Evolutionary conservation across 2,797 vertebrate species (phyloP).

Genomic region (Chelidonichthys spinosus): DNA sequence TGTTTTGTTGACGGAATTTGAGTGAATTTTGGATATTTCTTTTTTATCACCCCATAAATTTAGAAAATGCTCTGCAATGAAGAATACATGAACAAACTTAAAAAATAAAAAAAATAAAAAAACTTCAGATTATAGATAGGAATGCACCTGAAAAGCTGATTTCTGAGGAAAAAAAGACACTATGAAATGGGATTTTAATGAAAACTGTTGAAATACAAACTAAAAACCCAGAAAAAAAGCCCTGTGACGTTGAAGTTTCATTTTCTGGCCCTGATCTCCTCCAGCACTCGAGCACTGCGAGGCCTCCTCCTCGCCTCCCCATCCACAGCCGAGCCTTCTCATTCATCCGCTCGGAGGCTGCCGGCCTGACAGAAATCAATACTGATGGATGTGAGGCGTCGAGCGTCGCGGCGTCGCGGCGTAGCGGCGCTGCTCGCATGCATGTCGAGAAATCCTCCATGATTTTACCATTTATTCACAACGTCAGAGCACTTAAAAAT

Average conservation of each 20-base stretch:
- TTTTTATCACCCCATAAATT: background rate
- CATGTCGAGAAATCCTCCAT: slow-evolving; percentile 21
- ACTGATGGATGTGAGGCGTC: slow-evolving; percentile 36
- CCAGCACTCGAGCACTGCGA: slow-evolving; percentile 18
- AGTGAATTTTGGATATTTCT: background rate
- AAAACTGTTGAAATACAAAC: background rate
- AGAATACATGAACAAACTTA: background rate
- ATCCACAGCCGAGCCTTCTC: slow-evolving; percentile 33
- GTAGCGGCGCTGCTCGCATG: slow-evolving; percentile 1
- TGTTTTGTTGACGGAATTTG: background rate
- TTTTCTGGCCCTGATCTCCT: slow-evolving; percentile 35
- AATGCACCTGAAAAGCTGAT: too few species aligned
- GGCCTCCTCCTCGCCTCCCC: slow-evolving; percentile 1
- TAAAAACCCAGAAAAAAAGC: slow-evolving; percentile 48
- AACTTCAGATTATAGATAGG: too few species aligned
- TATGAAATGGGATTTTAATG: too few species aligned
- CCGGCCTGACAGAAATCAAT: slow-evolving; percentile 49
- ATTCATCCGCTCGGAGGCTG: slow-evolving; percentile 23
- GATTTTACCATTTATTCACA: slow-evolving; percentile 18
- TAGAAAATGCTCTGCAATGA: background rate
- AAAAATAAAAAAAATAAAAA: too few species aligned
- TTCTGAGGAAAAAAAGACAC: too few species aligned
- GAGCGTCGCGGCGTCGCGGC: background rate
- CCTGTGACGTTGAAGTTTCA: slow-evolving; percentile 55
- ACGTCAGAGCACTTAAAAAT: background rate